Base-by-base conservation (phyloP, 2,113 vertebrate species). In the Indicator maculatus region DNA sequence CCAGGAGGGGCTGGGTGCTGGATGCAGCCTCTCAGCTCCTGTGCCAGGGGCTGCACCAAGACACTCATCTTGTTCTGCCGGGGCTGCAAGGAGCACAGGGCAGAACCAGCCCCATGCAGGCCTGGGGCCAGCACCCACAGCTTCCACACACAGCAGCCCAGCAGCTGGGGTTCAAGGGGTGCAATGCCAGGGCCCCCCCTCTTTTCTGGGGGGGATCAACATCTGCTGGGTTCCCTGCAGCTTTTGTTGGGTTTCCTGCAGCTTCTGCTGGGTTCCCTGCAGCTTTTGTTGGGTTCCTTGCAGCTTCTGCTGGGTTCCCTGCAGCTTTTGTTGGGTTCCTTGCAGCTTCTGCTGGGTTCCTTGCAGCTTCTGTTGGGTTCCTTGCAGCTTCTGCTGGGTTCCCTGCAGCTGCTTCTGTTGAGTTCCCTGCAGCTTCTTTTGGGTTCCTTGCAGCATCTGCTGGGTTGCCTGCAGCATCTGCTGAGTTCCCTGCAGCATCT, bases 41-140 rank as follows among this genome's bases (percentile, higher is more conserved):
- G 0, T 3, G 1, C 16, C 1, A 1, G 26, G 58, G 19, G 2
- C 41, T 78, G 85, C 67, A 30, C 0, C 0, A 9, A 31, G 53
- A 67, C 9, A n/a, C 23, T 58, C 2, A 1, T 16, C 67, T 8
- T 11, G 45, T 17, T 20, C 24, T 55, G 20, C 64, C 24, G 6
- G 0, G 5, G 36, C 53, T 28, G 9, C 38, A 10, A 5, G 41
- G 41, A 30, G 38, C 4, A 1, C 5, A 4, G 64, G 33, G 58
- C 79, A 58, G 41, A 53, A 36, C 44, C 6, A 4, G 8, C 36
- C 11, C 9, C 50, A 1, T 0, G 2, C 12, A 4, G 74, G 16
- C 50, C 63, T 86, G 63, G 6, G 10, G 16, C 14, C 0, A 0
- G 0, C 2, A 0, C 76, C 28, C 3, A 0, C 4, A 41, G 27